phyloP scores from a whole-genome alignment of 2,797 vertebrate species.

The Crocodylus rhombifer region DNA sequence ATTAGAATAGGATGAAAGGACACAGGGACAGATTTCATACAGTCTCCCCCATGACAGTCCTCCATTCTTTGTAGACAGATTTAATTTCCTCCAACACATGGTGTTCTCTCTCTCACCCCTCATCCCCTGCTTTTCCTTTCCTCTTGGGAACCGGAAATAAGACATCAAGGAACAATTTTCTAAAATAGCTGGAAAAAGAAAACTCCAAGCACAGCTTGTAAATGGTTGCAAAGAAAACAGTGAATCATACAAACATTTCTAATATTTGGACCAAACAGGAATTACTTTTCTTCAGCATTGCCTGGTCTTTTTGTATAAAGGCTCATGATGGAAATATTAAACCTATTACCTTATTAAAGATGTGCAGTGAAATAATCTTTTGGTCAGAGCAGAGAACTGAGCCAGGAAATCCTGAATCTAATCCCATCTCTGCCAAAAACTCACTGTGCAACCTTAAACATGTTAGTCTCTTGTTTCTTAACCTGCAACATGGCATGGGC shows the following conservation, averaged over 20 bases:
- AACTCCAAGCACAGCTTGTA: neutral
- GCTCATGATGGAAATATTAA: neutral
- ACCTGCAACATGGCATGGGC: neutral
- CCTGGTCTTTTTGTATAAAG: neutral
- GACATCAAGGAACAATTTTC: neutral
- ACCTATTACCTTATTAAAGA: neutral
- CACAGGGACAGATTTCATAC: neutral
- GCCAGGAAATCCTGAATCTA: neutral
- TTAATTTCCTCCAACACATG: neutral
- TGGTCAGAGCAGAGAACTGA: neutral
- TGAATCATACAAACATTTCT: neutral
- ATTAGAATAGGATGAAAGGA: neutral
- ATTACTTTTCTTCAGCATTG: neutral
- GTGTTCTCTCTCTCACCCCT: neutral
- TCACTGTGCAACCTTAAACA: neutral
- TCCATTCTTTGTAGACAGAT: conserved; percentile 6
- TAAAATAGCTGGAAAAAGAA: neutral
- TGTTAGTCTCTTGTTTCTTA: neutral
- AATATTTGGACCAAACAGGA: neutral
- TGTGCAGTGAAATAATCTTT: neutral
- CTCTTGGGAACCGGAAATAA: conserved; percentile 25
- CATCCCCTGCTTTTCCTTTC: conserved; percentile 35
- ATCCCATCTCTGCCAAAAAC: neutral
- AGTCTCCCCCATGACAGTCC: neutral
- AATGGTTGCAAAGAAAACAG: neutral